A percentile compares a stretch with the other conserved stretches of the same genome.
phyloP scores from a whole-genome alignment of 2,797 vertebrate species.

The Danio aesculapii region DNA sequence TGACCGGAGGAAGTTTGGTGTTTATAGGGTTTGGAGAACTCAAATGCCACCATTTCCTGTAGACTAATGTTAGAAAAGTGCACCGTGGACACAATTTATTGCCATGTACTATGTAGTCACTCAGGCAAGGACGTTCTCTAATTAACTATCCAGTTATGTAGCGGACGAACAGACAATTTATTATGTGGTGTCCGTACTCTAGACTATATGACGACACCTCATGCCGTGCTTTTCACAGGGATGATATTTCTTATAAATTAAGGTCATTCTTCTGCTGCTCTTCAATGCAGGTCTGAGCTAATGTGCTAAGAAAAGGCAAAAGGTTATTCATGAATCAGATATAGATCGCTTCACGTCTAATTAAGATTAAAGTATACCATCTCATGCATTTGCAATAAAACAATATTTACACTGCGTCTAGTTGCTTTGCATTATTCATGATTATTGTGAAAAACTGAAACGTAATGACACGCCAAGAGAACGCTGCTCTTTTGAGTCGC shows the following conservation, averaged over 20 bases:
- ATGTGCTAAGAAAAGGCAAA: constrained; percentile 39
- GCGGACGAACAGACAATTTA: constrained; percentile 27
- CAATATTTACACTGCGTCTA: constrained; percentile 42
- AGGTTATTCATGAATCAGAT: constrained; percentile 40
- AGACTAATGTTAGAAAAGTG: constrained; percentile 22
- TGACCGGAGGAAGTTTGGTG: neutral
- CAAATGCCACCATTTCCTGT: constrained; percentile 1
- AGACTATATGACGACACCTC: constrained; percentile 32
- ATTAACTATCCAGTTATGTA: constrained; percentile 40
- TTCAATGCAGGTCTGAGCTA: constrained; percentile 10
- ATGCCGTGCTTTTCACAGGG: constrained; percentile 32
- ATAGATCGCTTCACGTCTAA: constrained; percentile 44
- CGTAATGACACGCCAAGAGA: constrained; percentile 2
- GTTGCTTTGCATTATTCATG: constrained; percentile 39
- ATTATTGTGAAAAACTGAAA: constrained; percentile 36
- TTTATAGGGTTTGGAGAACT: constrained; percentile 19
- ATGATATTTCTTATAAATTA: constrained; percentile 47
- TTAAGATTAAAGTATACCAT: constrained; percentile 39
- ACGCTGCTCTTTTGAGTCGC: neutral
- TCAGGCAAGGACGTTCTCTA: constrained; percentile 35
- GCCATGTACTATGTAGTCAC: neutral
- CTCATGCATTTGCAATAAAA: neutral
- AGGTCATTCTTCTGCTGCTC: constrained; percentile 18
- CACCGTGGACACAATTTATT: constrained; percentile 9
- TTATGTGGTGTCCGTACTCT: constrained; percentile 9